Conservation (phyloP, 2,797 vertebrate genomes). For the Coilia nasus region DNA sequence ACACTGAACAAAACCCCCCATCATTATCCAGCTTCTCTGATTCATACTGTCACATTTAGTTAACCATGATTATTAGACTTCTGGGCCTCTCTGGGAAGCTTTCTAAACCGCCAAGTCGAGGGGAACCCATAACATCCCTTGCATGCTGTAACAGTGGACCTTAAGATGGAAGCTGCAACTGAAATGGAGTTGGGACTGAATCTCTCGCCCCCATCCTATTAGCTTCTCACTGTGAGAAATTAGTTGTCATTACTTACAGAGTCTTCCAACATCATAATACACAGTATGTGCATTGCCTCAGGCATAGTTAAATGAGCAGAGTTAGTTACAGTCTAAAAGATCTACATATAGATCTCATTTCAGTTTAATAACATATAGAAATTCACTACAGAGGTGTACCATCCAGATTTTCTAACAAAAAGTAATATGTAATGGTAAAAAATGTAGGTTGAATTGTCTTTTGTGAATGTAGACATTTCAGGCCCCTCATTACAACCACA, state of each 20-base stretch:
- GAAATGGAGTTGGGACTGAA: conserved; percentile 24
- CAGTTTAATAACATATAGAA: not conserved
- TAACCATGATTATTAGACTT: not conserved
- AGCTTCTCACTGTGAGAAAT: conserved; percentile 12
- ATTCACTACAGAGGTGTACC: not conserved
- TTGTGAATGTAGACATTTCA: not conserved
- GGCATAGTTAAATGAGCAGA: conserved; percentile 5
- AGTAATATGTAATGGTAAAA: not conserved
- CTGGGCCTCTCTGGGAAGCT: not conserved
- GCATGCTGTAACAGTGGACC: not conserved
- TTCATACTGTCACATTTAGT: not conserved
- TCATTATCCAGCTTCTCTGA: not conserved
- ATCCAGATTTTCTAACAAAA: too few species aligned
- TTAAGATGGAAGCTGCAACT: conserved; percentile 33
- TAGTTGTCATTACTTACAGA: not conserved
- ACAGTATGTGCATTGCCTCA: not conserved
- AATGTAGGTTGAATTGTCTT: not conserved
- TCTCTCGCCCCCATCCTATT: not conserved
- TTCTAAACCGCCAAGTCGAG: not conserved
- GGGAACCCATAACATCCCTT: not conserved
- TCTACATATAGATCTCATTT: not conserved
- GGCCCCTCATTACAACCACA: not conserved
- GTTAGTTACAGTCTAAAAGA: not conserved
- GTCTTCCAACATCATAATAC: not conserved
- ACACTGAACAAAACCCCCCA: not conserved